Conservation (phyloP, 2,797 vertebrate genomes). For the Leptatherina wallacei region DNA sequence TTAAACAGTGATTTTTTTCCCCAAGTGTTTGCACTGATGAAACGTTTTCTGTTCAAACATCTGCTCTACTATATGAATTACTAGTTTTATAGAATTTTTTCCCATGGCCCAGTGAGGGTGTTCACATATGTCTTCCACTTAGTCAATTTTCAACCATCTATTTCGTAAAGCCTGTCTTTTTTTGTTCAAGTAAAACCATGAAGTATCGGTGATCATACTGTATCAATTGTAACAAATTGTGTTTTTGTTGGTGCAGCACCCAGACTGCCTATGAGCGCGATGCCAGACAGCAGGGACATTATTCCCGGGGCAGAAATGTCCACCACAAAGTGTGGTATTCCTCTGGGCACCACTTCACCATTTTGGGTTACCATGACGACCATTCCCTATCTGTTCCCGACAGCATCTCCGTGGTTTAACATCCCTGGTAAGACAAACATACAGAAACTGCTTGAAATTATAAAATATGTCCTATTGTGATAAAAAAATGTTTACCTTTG, state of each 20-base stretch:
- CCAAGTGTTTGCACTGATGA: background rate
- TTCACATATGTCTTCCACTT: background rate
- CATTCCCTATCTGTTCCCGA: conserved; percentile 55
- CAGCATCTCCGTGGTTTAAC: conserved; percentile 49
- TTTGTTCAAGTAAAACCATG: background rate
- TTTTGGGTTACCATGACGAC: conserved; percentile 56
- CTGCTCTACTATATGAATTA: background rate
- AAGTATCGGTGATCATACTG: background rate
- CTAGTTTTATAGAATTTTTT: too few species aligned
- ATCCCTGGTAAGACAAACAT: conserved; percentile 53
- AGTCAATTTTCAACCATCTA: background rate
- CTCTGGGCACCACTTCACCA: background rate
- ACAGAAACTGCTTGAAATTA: background rate
- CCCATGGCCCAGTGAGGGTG: background rate
- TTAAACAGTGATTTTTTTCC: too few species aligned
- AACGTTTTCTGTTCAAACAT: background rate
- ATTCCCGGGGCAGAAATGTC: background rate
- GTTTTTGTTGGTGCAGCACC: conserved; percentile 25
- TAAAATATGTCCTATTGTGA: too few species aligned
- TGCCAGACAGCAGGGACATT: background rate
- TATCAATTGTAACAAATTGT: background rate
- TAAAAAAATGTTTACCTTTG: too few species aligned
- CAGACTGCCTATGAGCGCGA: background rate
- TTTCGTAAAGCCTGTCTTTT: background rate
- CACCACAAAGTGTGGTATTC: background rate